A percentile compares a stretch with the other conserved stretches of the same genome.
These are phyloP conservation scores for Epistrophella euchroma DNA, from an alignment of 2,888 invertebrate species.

Conservation along the genomic window DNA sequence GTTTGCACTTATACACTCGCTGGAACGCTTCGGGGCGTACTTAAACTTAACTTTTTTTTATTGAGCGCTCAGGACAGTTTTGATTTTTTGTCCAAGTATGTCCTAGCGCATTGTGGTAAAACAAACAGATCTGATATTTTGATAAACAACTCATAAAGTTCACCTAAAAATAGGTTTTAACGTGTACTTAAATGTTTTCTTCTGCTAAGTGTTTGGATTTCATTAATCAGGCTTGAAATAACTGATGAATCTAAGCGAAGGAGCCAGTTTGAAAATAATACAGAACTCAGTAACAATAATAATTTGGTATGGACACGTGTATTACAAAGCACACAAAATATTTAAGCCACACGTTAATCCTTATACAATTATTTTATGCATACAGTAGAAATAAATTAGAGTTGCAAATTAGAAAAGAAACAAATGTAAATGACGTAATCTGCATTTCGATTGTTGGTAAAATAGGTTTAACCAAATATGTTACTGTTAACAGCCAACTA, in stretches of 20 bases:
- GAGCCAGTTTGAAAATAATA: conserved; percentile 17
- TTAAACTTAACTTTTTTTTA: conserved; percentile 18
- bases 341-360: neutral
- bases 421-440: neutral
- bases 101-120: conserved; percentile 21
- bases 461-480: conserved; percentile 4
- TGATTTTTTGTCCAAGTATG: conserved; percentile 40
- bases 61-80: conserved; percentile 33
- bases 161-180: conserved; percentile 3
- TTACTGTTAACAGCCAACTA: conserved; percentile 16
- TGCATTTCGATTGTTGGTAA: conserved; percentile 40
- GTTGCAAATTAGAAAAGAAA: conserved; percentile 24
- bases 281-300: neutral
- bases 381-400: conserved; percentile 19
- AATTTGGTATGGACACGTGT: neutral
- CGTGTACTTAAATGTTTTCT: conserved; percentile 13
- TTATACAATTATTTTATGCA: conserved; percentile 15
- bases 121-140: conserved; percentile 22
- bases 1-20: conserved; percentile 26
- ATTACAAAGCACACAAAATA: neutral
- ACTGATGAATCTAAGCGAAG: neutral
- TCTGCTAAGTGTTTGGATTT: neutral
- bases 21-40: conserved; percentile 20
- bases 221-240: neutral
- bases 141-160: conserved; percentile 9